These are phyloP conservation scores for Gymnarchus niloticus DNA, from an alignment of 2,113 vertebrate genomes.

Conservation along the genomic window DNA sequence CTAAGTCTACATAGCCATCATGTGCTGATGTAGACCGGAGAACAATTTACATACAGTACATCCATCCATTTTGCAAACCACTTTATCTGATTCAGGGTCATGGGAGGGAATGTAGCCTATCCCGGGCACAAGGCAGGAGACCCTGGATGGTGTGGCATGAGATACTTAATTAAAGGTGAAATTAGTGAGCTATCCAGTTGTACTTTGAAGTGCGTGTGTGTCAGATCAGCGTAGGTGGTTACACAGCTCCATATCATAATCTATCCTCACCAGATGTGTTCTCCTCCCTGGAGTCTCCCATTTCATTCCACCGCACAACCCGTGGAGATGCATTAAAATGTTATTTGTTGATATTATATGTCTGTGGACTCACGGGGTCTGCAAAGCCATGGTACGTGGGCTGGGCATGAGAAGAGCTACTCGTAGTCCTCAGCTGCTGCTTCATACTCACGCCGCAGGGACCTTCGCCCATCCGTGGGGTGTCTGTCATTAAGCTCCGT, in stretches of 20 bases:
- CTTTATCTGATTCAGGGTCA: too few species aligned
- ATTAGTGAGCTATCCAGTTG: neutral
- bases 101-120: too few species aligned
- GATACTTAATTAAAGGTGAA: neutral
- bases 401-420: neutral
- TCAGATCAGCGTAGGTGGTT: neutral
- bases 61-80: too few species aligned
- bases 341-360: neutral
- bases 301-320: too few species aligned
- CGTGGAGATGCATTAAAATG: too few species aligned
- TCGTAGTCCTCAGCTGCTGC: neutral
- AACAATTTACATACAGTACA: too few species aligned
- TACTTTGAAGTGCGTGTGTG: neutral
- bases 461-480: conserved; percentile 30
- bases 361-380: neutral
- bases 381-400: neutral
- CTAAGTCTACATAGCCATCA: too few species aligned
- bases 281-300: neutral
- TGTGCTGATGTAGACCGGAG: neutral
- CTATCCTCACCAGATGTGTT: neutral
- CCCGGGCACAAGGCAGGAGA: too few species aligned
- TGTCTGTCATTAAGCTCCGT: conserved; percentile 18
- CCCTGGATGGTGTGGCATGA: too few species aligned
- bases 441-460: neutral
- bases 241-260: neutral